Conservation (phyloP, 1,140 invertebrate species). For the Mactra quadrangularis region DNA sequence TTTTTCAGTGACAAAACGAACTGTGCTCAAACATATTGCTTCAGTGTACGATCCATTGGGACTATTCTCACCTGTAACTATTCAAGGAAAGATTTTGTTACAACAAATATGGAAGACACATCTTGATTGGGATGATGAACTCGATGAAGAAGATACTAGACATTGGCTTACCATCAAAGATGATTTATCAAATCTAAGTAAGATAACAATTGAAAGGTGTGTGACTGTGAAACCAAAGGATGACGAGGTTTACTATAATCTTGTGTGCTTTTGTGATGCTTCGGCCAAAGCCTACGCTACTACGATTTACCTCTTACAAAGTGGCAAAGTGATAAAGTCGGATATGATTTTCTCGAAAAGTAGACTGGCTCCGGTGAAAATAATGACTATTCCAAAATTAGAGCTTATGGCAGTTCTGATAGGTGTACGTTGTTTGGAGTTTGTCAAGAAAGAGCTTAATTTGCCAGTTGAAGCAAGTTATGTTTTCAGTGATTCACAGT, state of each 20-base stretch:
- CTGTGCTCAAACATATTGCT: slow-evolving; percentile 1
- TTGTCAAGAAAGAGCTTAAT: too few relatives aligned
- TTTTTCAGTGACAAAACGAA: neutral
- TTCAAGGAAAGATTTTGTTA: slow-evolving; percentile 12
- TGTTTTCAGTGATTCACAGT: too few relatives aligned
- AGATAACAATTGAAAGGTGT: slow-evolving; percentile 2
- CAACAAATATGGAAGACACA: slow-evolving; percentile 25
- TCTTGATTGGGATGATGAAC: neutral
- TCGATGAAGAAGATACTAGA: neutral
- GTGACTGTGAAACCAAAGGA: neutral
- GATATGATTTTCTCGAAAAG: too few relatives aligned
- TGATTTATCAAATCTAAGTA: slow-evolving; percentile 8
- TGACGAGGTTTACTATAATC: too few relatives aligned
- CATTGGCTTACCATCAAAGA: neutral
- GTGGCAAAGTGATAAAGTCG: too few relatives aligned
- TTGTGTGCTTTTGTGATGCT: too few relatives aligned
- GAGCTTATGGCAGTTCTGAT: too few relatives aligned
- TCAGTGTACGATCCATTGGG: slow-evolving; percentile 12
- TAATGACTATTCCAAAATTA: too few relatives aligned
- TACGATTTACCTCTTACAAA: slow-evolving; percentile 13
- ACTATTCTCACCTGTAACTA: neutral
- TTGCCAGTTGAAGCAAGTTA: too few relatives aligned
- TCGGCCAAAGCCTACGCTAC: slow-evolving; percentile 30
- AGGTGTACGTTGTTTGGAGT: too few relatives aligned
- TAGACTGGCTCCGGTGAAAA: too few relatives aligned